These are phyloP conservation scores for Sarcophaga peregrina DNA, from an alignment of 1,140 invertebrate species.

Conservation along the genomic window DNA sequence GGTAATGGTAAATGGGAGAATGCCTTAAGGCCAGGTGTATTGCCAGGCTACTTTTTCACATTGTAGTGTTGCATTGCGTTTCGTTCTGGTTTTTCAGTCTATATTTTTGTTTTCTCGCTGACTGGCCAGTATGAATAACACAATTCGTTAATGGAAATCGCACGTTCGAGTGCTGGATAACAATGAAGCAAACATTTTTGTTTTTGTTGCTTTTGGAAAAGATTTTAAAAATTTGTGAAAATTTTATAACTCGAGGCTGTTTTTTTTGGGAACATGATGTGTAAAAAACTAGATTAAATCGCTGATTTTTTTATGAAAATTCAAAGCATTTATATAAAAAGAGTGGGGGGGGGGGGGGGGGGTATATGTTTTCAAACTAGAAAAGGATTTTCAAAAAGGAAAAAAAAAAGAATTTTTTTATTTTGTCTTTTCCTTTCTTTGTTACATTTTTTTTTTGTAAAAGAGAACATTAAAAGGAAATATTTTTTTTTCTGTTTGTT, in stretches of 20 bases:
- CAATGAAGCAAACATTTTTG: not conserved
- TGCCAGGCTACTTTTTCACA: not conserved
- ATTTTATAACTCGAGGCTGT: not conserved
- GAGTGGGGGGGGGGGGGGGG: too few species aligned
- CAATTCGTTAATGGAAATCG: not conserved
- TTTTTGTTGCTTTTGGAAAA: not conserved
- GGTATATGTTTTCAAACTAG: too few species aligned
- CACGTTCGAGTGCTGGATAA: slow-evolving; percentile 2
- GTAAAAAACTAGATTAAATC: not conserved
- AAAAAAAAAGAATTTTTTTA: too few species aligned
- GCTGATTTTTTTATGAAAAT: not conserved
- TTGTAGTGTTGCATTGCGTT: not conserved
- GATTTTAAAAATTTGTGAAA: not conserved
- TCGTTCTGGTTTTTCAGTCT: too few species aligned
- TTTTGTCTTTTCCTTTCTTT: too few species aligned
- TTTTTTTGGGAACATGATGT: not conserved
- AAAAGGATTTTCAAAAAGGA: too few species aligned
- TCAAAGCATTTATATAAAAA: too few species aligned
- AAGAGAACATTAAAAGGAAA: too few species aligned
- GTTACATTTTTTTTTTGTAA: too few species aligned
- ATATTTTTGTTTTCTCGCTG: too few species aligned
- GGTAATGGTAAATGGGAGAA: too few species aligned
- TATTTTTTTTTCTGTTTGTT: too few species aligned
- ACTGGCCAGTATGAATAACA: not conserved
- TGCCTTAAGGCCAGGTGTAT: not conserved